These are phyloP conservation scores for Trichogramma dendrolimi DNA, from an alignment of 2,888 invertebrate species.

Conservation along the genomic window DNA sequence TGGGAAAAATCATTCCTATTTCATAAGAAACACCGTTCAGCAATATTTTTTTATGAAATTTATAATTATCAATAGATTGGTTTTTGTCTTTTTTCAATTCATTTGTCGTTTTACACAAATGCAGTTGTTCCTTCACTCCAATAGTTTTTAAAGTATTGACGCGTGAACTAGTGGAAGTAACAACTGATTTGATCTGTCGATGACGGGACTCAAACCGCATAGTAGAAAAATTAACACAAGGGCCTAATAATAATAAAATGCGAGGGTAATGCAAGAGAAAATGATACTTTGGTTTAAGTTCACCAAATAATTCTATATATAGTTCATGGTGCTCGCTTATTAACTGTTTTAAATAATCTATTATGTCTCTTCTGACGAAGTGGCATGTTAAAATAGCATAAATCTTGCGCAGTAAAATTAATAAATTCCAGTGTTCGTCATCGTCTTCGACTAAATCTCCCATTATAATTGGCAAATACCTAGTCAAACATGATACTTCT, in stretches of 20 bases:
- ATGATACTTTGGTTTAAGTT: conserved; percentile 27
- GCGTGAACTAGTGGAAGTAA: conserved; percentile 10
- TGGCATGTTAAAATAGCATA: conserved; percentile 24
- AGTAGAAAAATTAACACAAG: no score
- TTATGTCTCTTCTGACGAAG: conserved; percentile 12
- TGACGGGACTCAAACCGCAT: no score
- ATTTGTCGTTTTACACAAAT: conserved; percentile 24
- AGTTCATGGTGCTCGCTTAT: conserved; percentile 11
- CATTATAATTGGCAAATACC: conserved; percentile 25
- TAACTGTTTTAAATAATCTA: conserved; percentile 11
- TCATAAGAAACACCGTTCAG: conserved; percentile 11
- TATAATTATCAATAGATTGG: no score
- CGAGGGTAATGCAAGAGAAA: conserved; percentile 23
- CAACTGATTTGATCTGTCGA: conserved; percentile 21
- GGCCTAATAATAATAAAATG: no score
- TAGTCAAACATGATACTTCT: conserved; percentile 26
- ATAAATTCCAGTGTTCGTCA: conserved; percentile 25
- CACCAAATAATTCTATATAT: conserved; percentile 19
- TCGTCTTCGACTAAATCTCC: conserved; percentile 22
- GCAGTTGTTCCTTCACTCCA: conserved; percentile 22
- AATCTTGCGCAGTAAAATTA: conserved; percentile 21
- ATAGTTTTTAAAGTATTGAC: no score
- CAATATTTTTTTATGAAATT: conserved; percentile 1
- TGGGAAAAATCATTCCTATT: conserved; percentile 14
- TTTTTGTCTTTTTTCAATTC: neutral